Percentiles rank a stretch among this genome's conserved stretches.
Evolutionary conservation across 2,113 vertebrate species (phyloP).

Genomic region (Symphodus melops): DNA sequence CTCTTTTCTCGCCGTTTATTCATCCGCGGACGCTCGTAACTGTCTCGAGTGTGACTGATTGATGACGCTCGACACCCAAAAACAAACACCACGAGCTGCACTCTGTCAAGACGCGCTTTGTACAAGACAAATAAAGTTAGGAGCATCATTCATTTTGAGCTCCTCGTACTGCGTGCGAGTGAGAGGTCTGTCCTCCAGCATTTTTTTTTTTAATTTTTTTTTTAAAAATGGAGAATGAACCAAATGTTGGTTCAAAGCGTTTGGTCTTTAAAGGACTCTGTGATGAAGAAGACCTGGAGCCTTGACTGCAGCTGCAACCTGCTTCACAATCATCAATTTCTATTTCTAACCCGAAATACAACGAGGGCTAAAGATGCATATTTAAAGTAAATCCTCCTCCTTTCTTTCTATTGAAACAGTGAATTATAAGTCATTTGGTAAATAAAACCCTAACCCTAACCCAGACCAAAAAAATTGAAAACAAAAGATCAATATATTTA

Average conservation of each 20-base stretch:
- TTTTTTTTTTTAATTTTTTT: too few species aligned
- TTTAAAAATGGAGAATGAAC: not conserved
- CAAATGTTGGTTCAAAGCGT: not conserved
- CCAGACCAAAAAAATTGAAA: not conserved
- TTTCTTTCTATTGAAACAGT: too few species aligned
- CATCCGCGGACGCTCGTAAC: slow-evolving; percentile 42
- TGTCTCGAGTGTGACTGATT: slow-evolving; percentile 19
- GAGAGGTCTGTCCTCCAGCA: not conserved
- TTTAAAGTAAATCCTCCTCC: too few species aligned
- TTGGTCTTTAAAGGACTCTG: not conserved
- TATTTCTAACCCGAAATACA: not conserved
- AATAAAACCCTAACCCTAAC: too few species aligned
- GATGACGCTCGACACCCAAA: slow-evolving; percentile 9
- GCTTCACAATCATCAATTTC: too few species aligned
- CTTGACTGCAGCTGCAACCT: too few species aligned
- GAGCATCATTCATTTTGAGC: not conserved
- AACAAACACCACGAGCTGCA: slow-evolving; percentile 44
- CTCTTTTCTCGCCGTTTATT: slow-evolving; percentile 31
- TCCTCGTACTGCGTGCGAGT: not conserved
- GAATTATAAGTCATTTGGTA: not conserved
- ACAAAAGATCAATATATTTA: not conserved
- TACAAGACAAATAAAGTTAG: slow-evolving; percentile 1
- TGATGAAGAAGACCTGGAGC: too few species aligned
- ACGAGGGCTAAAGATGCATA: too few species aligned
- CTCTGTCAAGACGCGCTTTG: slow-evolving; percentile 34